phyloP scores from a whole-genome alignment of 2,113 vertebrate genomes.

The Echinops telfairi region DNA sequence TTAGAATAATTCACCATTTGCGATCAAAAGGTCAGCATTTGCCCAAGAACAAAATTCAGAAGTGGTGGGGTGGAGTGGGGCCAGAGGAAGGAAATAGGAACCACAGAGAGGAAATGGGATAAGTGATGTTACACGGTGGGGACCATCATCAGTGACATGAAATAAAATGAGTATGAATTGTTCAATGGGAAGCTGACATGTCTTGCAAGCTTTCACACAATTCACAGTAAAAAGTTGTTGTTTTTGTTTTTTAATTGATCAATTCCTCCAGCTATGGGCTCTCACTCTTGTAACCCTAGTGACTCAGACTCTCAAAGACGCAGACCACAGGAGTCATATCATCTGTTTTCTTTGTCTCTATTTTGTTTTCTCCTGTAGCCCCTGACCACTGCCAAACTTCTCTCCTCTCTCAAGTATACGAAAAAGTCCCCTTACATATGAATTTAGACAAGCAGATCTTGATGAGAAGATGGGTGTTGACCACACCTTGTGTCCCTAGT shows the following conservation, averaged over 20 bases:
- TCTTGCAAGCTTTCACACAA: too few species aligned
- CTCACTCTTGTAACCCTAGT: background rate
- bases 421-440: background rate
- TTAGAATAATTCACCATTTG: too few species aligned
- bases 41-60: too few species aligned
- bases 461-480: background rate
- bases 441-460: background rate
- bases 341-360: background rate
- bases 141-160: too few species aligned
- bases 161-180: too few species aligned
- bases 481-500: background rate
- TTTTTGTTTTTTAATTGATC: background rate
- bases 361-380: background rate
- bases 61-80: too few species aligned
- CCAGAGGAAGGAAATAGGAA: too few species aligned
- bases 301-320: background rate
- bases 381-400: background rate
- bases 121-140: too few species aligned
- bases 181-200: too few species aligned
- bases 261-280: background rate
- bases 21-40: too few species aligned
- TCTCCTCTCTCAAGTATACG: background rate
- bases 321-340: background rate
- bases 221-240: too few species aligned
- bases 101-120: too few species aligned